Evolutionary conservation across 2,113 vertebrate species (phyloP).

Genomic region (Chloroceryle aenea): DNA sequence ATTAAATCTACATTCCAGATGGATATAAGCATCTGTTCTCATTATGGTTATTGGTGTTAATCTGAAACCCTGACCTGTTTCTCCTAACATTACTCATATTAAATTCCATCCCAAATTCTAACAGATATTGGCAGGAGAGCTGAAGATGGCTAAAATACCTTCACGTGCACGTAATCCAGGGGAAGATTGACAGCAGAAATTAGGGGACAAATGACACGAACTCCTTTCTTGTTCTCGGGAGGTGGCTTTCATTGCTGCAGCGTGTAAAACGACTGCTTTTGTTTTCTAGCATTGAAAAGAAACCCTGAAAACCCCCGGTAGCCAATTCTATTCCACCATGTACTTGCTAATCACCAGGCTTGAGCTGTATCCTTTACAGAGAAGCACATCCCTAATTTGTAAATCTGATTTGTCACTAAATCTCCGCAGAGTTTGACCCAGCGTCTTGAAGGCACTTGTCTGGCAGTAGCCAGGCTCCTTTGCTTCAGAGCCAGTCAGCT

Average conservation of each 20-base stretch:
- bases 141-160: conserved; percentile 10
- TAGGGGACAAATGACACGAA: not conserved
- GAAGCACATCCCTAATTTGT: conserved; percentile 6
- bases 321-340: not conserved
- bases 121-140: not conserved
- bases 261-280: not conserved
- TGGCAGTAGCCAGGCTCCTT: not conserved
- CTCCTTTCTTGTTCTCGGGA: not conserved
- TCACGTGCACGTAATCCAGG: not conserved
- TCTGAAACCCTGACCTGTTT: conserved; percentile 80
- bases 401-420: conserved; percentile 65
- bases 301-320: not conserved
- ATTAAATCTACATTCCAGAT: conserved; percentile 76
- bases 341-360: conserved; percentile 4
- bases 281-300: not conserved
- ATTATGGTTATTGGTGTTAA: conserved; percentile 81
- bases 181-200: conserved; percentile 12
- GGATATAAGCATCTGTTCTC: conserved; percentile 83
- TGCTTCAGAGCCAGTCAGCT: conserved; percentile 29
- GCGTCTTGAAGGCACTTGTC: conserved; percentile 34
- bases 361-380: conserved; percentile 19
- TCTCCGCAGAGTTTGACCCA: conserved; percentile 27
- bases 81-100: conserved; percentile 77
- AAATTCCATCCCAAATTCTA: conserved; percentile 69
- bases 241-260: not conserved